Evolutionary conservation across 2,797 vertebrate genomes (phyloP).

Genomic region (Merluccius polli): DNA sequence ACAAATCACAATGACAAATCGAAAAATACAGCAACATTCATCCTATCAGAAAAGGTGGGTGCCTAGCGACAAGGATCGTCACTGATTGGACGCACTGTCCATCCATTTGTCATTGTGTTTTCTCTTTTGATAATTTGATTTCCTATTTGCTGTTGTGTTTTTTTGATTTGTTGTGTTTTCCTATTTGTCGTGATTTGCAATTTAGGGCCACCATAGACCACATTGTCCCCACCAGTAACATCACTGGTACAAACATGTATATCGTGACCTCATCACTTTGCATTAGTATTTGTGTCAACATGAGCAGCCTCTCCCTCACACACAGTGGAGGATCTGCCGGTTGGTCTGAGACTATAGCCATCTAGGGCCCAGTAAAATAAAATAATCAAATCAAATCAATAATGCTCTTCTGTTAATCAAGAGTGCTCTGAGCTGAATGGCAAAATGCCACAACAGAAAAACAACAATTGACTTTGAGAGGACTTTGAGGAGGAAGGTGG

Average conservation of each 20-base stretch:
- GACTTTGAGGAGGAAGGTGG: slow-evolving; percentile 46
- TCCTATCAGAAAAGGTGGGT: no score
- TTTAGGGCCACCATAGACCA: no score
- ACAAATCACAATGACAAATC: no score
- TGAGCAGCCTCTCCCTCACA: neutral
- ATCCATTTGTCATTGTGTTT: no score
- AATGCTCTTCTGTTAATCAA: slow-evolving; percentile 56
- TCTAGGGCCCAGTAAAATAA: slow-evolving; percentile 30
- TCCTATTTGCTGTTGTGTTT: no score
- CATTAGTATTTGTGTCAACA: neutral
- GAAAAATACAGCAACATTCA: no score
- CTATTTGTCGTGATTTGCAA: no score
- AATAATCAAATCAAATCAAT: slow-evolving; percentile 54
- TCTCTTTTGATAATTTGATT: no score
- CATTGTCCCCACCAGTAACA: neutral
- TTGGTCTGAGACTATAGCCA: slow-evolving; percentile 35
- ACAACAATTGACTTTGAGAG: slow-evolving; percentile 51
- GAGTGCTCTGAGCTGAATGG: slow-evolving; percentile 51
- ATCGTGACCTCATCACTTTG: neutral
- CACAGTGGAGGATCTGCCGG: slow-evolving; percentile 11
- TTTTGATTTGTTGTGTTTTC: no score
- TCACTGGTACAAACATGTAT: neutral
- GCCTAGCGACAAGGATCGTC: no score
- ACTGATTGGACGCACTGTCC: no score
- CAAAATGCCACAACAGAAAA: slow-evolving; percentile 49